Evolutionary conservation across 2,888 invertebrate genomes (phyloP).

Genomic region (Clunio marinus): DNA sequence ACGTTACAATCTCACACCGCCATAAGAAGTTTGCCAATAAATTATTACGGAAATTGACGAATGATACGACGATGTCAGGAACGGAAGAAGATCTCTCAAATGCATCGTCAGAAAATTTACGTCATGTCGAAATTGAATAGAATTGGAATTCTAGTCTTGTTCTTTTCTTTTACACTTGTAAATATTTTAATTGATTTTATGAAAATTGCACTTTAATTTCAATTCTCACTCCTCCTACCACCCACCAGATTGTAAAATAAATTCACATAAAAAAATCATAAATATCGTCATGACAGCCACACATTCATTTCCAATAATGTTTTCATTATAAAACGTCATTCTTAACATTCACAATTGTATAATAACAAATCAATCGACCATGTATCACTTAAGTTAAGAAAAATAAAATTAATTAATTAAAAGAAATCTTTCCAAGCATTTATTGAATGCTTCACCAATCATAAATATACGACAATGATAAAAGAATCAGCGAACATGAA

Average conservation of each 20-base stretch:
- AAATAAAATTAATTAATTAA: slow-evolving; percentile 39
- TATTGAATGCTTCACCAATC: slow-evolving; percentile 23
- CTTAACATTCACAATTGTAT: slow-evolving; percentile 4
- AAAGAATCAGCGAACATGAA: not conserved
- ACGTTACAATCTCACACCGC: slow-evolving; percentile 27
- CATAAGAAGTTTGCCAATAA: slow-evolving; percentile 38
- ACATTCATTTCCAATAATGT: not conserved
- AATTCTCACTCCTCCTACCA: too few relatives aligned
- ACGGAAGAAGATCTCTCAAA: slow-evolving; percentile 25
- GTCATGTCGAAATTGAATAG: slow-evolving; percentile 25
- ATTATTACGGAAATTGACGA: not conserved
- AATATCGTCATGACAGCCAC: not conserved
- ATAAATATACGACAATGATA: not conserved
- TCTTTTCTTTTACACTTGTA: too few relatives aligned
- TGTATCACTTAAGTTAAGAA: slow-evolving; percentile 36
- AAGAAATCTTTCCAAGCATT: slow-evolving; percentile 16
- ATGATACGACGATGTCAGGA: slow-evolving; percentile 5
- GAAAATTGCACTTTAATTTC: too few relatives aligned
- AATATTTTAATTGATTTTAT: not conserved
- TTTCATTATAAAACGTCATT: not conserved
- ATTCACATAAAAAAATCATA: too few relatives aligned
- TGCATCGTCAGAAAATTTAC: slow-evolving; percentile 23
- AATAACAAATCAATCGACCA: slow-evolving; percentile 37
- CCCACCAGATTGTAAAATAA: too few relatives aligned
- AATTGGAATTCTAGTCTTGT: not conserved